Evolutionary conservation across 2,888 invertebrate genomes (phyloP), one percentile per base, ranked within the genome.

Genomic region (Campoletis raptor): DNA sequence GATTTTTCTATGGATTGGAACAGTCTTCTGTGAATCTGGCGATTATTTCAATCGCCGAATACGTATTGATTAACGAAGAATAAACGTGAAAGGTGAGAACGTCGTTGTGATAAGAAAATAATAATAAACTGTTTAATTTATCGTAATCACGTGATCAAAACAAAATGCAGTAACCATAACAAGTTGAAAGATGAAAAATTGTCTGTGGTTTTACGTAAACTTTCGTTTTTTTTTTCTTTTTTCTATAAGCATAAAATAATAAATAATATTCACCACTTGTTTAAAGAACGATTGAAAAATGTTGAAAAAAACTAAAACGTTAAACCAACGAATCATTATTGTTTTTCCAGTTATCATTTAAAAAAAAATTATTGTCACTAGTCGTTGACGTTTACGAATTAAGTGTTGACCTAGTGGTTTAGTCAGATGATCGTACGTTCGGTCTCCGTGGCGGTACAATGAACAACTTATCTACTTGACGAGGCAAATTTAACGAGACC

Each of bases 401-500:
- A 18, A 48, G 66, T 15, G 64, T 67, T 37, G 54, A 24, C 21
- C 72, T 69, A 36, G 10, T 77, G 45, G n/a, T 42, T 36, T 70
- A 79, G n/a, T 15, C 69, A 24, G 24, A 66, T 48, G 61, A 72
- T 57, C 73, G 74, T 67, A 42, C 15, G 37, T 37, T 40, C n/a
- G 24, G n/a, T 42, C 61, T 61, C 74, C 42, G 21, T 61, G 42
- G 15, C 57, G 67, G 64, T 73, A 52, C 82, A 87, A 81, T 77
- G 48, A 73, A 45, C 81, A 85, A 87, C 81, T 87, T 87, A 85
- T 85, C 85, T 78, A 85, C 83, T 85, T 81, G 81, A 64, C 80
- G 78, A 78, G 74, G 48, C 57, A 73, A 57, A 79, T 57, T 77
- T 64, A 52, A 40, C 70, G 70, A 61, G 61, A 45, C 76, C 74